These are phyloP conservation scores for Gastrophysa polygoni DNA, from an alignment of 2,888 invertebrate species.

Conservation along the genomic window DNA sequence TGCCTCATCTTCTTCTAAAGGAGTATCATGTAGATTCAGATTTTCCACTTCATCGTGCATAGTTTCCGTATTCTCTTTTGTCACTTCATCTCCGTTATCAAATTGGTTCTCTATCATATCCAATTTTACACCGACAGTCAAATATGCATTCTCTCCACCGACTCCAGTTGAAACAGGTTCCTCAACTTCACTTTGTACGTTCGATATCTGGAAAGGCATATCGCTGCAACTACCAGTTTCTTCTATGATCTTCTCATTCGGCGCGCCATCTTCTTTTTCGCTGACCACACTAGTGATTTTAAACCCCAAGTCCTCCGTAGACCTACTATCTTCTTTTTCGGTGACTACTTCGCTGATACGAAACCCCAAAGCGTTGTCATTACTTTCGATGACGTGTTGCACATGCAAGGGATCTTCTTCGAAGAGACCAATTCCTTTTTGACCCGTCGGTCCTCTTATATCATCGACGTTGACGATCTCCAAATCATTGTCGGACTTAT, in stretches of 20 bases:
- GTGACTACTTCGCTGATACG: slow-evolving; percentile 27
- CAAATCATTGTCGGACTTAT: slow-evolving; percentile 14
- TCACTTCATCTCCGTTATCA: neutral
- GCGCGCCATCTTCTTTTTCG: slow-evolving; percentile 7
- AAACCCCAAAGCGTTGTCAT: slow-evolving; percentile 24
- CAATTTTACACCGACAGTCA: too few relatives aligned
- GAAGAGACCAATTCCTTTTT: slow-evolving; percentile 13
- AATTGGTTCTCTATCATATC: too few relatives aligned
- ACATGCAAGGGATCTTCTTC: slow-evolving; percentile 31
- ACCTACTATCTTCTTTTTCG: slow-evolving; percentile 19
- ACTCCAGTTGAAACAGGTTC: neutral
- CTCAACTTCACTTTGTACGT: slow-evolving; percentile 10
- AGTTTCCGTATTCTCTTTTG: neutral
- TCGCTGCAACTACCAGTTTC: neutral
- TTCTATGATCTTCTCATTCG: neutral
- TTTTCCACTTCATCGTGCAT: neutral
- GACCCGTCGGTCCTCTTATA: slow-evolving; percentile 6
- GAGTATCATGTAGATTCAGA: too few relatives aligned
- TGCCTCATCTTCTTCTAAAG: too few relatives aligned
- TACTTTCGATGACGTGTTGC: slow-evolving; percentile 29
- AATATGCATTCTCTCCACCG: too few relatives aligned
- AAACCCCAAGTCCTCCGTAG: slow-evolving; percentile 28
- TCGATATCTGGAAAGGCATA: neutral
- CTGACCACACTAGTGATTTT: slow-evolving; percentile 30
- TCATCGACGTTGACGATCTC: slow-evolving; percentile 19